These are phyloP conservation scores for Drosophila quadrilineata DNA, from an alignment of 1,140 invertebrate genomes.

Conservation along the genomic window DNA sequence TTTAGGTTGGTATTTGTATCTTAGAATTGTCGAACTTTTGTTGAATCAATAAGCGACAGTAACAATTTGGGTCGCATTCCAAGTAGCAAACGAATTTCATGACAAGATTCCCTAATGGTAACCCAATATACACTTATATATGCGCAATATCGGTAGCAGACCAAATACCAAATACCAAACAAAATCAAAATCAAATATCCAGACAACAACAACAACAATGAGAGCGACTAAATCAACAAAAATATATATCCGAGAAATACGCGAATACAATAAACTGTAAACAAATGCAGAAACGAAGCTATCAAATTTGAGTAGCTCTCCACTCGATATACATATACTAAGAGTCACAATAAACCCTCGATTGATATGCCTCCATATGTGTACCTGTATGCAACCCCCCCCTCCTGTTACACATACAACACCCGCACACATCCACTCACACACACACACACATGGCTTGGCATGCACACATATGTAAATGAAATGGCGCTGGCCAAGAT, in stretches of 20 bases:
- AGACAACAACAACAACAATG: no score
- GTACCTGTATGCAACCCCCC: slow-evolving; percentile 21
- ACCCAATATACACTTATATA: no score
- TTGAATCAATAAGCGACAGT: slow-evolving; percentile 81
- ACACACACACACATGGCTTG: slow-evolving; percentile 6
- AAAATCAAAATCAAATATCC: background rate
- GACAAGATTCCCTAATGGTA: slow-evolving; percentile 77
- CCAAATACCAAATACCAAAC: slow-evolving; percentile 8
- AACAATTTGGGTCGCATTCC: slow-evolving; percentile 79
- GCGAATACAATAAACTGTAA: slow-evolving; percentile 78
- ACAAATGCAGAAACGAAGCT: slow-evolving; percentile 59
- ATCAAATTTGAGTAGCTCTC: slow-evolving; percentile 76
- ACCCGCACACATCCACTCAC: background rate
- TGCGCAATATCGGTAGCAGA: no score
- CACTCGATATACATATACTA: slow-evolving; percentile 66
- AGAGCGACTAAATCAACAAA: no score
- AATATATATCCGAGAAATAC: no score
- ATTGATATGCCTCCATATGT: no score
- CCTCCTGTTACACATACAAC: slow-evolving; percentile 7
- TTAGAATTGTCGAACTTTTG: slow-evolving; percentile 73
- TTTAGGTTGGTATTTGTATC: slow-evolving; percentile 9
- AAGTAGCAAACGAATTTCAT: slow-evolving; percentile 67
- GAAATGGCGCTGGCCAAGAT: slow-evolving; percentile 54
- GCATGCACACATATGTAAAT: slow-evolving; percentile 66
- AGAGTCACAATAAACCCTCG: no score